Evolutionary conservation across 2,113 vertebrate species (phyloP), one percentile per base, ranked within the genome.

Genomic region (rat (Rattus norvegicus)): DNA sequence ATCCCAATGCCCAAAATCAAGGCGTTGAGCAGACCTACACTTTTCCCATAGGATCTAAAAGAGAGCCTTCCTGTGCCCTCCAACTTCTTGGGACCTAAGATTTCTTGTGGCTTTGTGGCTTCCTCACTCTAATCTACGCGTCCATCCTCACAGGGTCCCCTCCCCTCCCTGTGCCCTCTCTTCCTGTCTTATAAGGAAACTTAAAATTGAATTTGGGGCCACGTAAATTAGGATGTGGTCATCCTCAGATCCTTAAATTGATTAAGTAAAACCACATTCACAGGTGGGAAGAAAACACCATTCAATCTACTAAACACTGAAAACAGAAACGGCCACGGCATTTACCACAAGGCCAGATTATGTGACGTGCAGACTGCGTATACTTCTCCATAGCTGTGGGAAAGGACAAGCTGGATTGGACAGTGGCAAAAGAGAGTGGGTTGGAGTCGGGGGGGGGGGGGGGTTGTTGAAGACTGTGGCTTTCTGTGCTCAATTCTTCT

Each of bases 291-390:
- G 13, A 33, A 10, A 43, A 5, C 11, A 67, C 19, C 43, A 39
- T 33, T 92, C 75, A 79, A 84, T 14, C 5, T 20, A 17, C 9
- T 9, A 91, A 70, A 72, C 49, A 56, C 33, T 59, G 7, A 39
- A 76, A 80, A n/a, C 26, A 47, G 52, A 47, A 39, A 85, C 7
- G 17, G 11, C 10, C 7, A 17, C 47, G 12, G 39, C 52, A 76
- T 47, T 36, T 24, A 28, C 17, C 59, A 24, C 36, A 33, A 56
- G 69, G 65, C 52, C 56, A 33, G 30, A 24, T 36, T 8, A 22
- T 26, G 52, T n/a, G 30, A 24, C 33, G 4, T 7, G 9, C 0
- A 20, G 36, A 39, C 24, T 3, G 5, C 0, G 0, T 2, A 6
- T 75, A 52, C 56, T 20, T 20, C 19, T 1, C 8, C 28, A 0